Evolutionary conservation across 2,888 invertebrate species (phyloP).

Genomic region (Brachynemurus nebulosus): DNA sequence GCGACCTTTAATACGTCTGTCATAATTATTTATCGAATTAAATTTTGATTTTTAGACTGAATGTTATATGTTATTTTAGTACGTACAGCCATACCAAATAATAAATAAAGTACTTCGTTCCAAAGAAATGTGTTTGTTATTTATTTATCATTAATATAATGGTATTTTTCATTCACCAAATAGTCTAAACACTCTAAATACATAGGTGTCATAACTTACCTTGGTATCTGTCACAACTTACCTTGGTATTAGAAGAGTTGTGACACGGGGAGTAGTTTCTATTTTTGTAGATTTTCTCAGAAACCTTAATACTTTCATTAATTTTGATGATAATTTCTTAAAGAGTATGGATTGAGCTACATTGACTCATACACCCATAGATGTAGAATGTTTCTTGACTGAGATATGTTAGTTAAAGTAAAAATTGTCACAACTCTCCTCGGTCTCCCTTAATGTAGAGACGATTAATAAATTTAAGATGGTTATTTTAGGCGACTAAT

Average conservation of each 20-base stretch:
- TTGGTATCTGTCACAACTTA: constrained; percentile 10
- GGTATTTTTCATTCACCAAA: too few relatives aligned
- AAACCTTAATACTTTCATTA: constrained; percentile 3
- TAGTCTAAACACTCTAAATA: too few relatives aligned
- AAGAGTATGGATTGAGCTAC: constrained; percentile 1
- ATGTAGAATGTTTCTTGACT: constrained; percentile 3
- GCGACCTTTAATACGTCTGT: constrained; percentile 9
- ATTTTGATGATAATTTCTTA: constrained; percentile 2
- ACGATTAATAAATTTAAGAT: neutral
- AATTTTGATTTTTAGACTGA: constrained; percentile 15
- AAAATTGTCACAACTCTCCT: constrained; percentile 11
- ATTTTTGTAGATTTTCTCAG: constrained; percentile 9
- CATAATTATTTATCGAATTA: constrained; percentile 12
- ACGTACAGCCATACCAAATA: too few relatives aligned
- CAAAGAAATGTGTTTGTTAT: too few relatives aligned
- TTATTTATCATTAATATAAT: too few relatives aligned
- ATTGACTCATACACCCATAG: constrained; percentile 5
- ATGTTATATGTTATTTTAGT: too few relatives aligned
- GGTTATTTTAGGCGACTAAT: too few relatives aligned
- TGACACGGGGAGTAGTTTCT: constrained; percentile 8
- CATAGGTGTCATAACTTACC: too few relatives aligned
- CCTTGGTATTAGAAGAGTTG: constrained; percentile 11
- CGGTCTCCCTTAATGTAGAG: constrained; percentile 9
- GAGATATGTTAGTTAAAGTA: constrained; percentile 4
- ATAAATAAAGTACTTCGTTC: too few relatives aligned